Conservation (phyloP, 2,113 vertebrate species). For the Trogon melanurus region DNA sequence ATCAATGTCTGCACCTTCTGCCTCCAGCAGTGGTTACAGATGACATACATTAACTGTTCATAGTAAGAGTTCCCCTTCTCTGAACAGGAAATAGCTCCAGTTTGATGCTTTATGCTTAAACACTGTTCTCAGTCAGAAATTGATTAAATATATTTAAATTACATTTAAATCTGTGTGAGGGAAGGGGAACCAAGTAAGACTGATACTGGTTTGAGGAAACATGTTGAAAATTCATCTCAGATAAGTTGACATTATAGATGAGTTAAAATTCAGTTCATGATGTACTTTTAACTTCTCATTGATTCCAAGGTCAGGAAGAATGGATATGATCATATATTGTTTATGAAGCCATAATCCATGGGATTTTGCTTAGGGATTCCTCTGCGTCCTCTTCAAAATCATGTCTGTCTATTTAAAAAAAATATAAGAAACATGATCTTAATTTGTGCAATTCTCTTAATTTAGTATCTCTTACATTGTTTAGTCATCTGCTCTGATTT, state of each 20-base stretch:
- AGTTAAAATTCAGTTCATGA: background rate
- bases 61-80: conserved; percentile 26
- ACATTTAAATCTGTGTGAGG: background rate
- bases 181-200: background rate
- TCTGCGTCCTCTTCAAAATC: background rate
- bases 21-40: conserved; percentile 14
- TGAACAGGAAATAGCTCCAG: conserved; percentile 37
- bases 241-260: background rate
- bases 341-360: background rate
- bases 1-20: conserved; percentile 57
- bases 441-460: background rate
- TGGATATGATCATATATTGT: background rate
- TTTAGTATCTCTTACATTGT: background rate
- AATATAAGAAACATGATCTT: background rate
- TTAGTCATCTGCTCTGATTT: background rate
- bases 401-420: background rate
- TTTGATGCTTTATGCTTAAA: conserved; percentile 42
- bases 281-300: background rate
- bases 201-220: background rate
- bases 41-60: conserved; percentile 21
- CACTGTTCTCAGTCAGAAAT: conserved; percentile 18
- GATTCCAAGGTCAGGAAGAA: background rate
- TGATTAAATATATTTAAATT: conserved; percentile 16
- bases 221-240: background rate
- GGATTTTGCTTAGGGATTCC: background rate